Conservation (phyloP, 2,113 vertebrate species). For the Carassius carassius region DNA sequence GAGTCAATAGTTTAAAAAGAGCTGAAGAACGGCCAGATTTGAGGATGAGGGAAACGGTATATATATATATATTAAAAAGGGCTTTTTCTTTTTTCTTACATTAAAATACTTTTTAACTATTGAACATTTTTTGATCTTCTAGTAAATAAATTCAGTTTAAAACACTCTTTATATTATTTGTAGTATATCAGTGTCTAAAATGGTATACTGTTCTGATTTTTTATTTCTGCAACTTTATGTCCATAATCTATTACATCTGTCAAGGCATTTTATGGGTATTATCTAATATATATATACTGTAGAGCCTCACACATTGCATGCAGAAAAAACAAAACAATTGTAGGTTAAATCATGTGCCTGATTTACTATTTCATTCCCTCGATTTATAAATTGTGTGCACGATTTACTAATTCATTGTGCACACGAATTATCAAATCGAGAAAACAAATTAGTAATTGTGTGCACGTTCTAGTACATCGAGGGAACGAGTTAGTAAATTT, state of each 20-base stretch:
- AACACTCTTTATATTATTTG: neutral
- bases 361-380: no score
- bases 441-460: no score
- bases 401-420: no score
- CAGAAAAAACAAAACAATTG: no score
- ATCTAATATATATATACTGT: no score
- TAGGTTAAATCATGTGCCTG: no score
- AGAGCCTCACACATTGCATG: no score
- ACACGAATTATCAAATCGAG: no score
- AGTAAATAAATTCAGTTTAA: neutral
- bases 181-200: neutral
- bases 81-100: neutral
- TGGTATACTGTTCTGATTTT: neutral
- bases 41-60: neutral
- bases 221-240: neutral
- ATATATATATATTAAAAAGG: constrained; percentile 3
- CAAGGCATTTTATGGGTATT: neutral
- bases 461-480: no score
- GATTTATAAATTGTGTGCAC: no score
- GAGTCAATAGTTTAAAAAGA: neutral
- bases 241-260: neutral
- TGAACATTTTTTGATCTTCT: neutral
- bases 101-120: neutral
- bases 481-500: no score
- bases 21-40: constrained; percentile 25